Conservation (phyloP, 2,888 invertebrate species). For the Acleris emargana region DNA sequence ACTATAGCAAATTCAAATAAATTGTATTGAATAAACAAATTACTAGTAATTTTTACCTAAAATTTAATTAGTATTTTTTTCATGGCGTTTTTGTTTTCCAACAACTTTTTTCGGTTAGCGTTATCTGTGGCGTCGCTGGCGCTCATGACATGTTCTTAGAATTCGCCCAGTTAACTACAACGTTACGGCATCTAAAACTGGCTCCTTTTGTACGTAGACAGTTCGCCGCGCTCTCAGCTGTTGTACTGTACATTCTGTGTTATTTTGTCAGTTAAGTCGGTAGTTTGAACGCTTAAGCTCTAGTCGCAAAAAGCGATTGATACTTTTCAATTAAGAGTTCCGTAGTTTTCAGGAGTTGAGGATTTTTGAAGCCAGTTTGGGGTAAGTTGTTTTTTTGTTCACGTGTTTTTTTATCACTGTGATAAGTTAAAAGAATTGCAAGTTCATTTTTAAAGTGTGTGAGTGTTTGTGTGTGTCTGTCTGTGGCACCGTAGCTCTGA, state of each 20-base stretch:
- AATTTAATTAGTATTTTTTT: too few species aligned
- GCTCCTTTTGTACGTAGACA: constrained; percentile 31
- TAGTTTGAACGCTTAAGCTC: constrained; percentile 9
- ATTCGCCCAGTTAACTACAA: constrained; percentile 25
- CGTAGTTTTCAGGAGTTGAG: too few species aligned
- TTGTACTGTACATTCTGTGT: constrained; percentile 28
- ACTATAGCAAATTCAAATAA: too few species aligned
- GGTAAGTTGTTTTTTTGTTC: background rate
- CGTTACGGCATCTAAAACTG: constrained; percentile 28
- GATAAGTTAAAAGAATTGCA: too few species aligned
- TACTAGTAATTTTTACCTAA: too few species aligned
- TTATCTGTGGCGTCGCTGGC: background rate
- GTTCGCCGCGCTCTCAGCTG: constrained; percentile 15
- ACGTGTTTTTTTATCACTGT: too few species aligned
- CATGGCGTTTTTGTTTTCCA: background rate
- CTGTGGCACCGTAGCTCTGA: too few species aligned
- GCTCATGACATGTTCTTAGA: constrained; percentile 32
- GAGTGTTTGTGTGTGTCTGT: too few species aligned
- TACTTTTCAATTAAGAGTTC: background rate
- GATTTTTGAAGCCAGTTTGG: background rate
- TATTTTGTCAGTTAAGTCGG: constrained; percentile 9
- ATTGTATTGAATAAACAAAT: too few species aligned
- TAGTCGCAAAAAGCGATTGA: constrained; percentile 4
- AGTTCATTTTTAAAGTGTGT: too few species aligned
- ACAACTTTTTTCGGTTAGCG: background rate